phyloP scores from a whole-genome alignment of 35 echinoderm and acorn worm species.

The Apostichopus japonicus region DNA sequence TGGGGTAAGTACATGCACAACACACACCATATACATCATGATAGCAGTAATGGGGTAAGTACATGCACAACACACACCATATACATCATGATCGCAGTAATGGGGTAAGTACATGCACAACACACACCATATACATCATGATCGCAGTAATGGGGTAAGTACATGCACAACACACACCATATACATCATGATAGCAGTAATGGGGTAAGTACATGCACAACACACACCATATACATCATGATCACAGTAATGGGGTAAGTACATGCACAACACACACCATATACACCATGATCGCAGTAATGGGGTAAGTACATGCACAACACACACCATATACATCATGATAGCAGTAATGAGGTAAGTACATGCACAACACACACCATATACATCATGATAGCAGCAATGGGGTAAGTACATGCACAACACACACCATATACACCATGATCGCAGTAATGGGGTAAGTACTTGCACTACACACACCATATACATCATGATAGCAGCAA shows the following conservation, averaged over 20 bases:
- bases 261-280: conserved; percentile 14
- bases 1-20: conserved; percentile 22
- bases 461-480: conserved; percentile 11
- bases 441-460: conserved; percentile 24
- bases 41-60: conserved; percentile 22
- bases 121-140: neutral
- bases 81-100: neutral
- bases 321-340: neutral
- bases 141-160: conserved; percentile 24
- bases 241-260: conserved; percentile 22
- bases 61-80: conserved; percentile 14
- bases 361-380: conserved; percentile 14
- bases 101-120: conserved; percentile 22
- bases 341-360: conserved; percentile 17
- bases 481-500: neutral
- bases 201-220: conserved; percentile 22
- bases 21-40: neutral
- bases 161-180: conserved; percentile 14
- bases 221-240: neutral
- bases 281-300: neutral
- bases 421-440: neutral
- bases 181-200: neutral
- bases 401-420: conserved; percentile 22
- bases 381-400: neutral
- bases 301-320: conserved; percentile 22